phyloP scores from a whole-genome alignment of 2,113 vertebrate species.

The Pterocles orientalis region DNA sequence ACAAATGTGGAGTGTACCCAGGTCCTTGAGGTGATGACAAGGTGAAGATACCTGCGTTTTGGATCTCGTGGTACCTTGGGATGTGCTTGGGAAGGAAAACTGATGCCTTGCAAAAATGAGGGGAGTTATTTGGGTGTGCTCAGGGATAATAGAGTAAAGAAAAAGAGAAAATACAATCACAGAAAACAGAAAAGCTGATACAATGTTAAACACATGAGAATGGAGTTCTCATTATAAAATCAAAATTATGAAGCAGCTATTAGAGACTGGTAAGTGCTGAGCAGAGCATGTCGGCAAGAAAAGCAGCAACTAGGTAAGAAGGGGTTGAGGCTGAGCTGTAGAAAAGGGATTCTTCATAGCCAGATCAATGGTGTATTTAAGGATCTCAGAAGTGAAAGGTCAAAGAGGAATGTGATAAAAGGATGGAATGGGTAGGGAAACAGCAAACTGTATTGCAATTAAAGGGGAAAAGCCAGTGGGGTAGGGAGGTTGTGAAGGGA shows the following conservation, averaged over 20 bases:
- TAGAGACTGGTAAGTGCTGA: background rate
- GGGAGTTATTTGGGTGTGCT: background rate
- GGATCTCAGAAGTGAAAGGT: background rate
- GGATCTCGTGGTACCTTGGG: background rate
- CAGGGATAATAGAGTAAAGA: background rate
- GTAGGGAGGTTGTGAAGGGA: background rate
- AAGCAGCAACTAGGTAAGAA: background rate
- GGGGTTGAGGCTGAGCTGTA: background rate
- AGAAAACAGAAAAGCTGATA: background rate
- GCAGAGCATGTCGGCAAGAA: background rate
- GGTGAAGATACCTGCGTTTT: background rate
- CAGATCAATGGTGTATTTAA: background rate
- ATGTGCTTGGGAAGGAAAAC: background rate
- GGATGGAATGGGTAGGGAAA: background rate
- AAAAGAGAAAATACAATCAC: background rate
- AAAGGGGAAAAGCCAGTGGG: background rate
- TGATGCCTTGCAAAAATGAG: background rate
- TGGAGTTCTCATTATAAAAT: background rate
- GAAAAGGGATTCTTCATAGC: background rate
- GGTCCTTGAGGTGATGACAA: background rate
- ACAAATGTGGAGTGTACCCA: background rate
- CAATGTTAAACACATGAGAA: background rate
- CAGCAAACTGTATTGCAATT: background rate
- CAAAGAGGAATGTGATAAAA: background rate
- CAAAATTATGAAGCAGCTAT: background rate